Evolutionary conservation across 2,113 vertebrate genomes (phyloP).

Genomic region (Oryzias curvinotus): DNA sequence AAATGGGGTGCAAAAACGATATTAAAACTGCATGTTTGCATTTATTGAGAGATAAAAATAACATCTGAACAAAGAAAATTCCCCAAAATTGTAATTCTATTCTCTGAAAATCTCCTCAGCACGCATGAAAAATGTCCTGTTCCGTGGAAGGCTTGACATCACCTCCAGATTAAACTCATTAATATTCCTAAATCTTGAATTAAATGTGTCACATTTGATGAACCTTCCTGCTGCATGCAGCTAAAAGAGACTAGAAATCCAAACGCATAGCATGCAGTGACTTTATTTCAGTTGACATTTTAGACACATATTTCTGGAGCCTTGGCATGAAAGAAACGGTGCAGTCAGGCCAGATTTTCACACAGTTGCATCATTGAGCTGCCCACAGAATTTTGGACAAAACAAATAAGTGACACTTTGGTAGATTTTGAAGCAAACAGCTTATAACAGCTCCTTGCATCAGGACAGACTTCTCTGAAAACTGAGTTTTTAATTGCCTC

Average conservation of each 20-base stretch:
- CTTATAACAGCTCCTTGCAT: conserved; percentile 38
- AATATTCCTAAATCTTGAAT: too few relatives aligned
- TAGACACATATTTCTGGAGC: conserved; percentile 2
- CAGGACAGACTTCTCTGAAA: conserved; percentile 30
- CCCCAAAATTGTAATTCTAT: too few relatives aligned
- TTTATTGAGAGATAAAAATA: too few relatives aligned
- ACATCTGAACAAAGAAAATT: too few relatives aligned
- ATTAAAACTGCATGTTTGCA: too few relatives aligned
- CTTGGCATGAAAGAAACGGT: background rate
- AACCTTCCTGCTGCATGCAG: too few relatives aligned
- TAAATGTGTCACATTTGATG: too few relatives aligned
- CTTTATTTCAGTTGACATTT: conserved; percentile 7
- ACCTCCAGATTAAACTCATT: too few relatives aligned
- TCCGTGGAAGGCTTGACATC: too few relatives aligned
- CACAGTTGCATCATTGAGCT: conserved; percentile 45
- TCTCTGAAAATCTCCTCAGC: too few relatives aligned
- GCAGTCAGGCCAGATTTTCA: conserved; percentile 33
- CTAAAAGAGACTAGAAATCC: conserved; percentile 9
- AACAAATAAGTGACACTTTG: conserved; percentile 35
- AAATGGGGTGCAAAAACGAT: too few relatives aligned
- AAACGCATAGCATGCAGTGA: background rate
- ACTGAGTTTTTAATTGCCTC: conserved; percentile 44
- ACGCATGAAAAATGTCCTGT: too few relatives aligned
- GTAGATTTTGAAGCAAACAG: conserved; percentile 24
- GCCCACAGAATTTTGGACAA: conserved; percentile 13